These are phyloP conservation scores for Nephrotoma flavescens DNA, from an alignment of 2,888 invertebrate genomes.

Conservation along the genomic window DNA sequence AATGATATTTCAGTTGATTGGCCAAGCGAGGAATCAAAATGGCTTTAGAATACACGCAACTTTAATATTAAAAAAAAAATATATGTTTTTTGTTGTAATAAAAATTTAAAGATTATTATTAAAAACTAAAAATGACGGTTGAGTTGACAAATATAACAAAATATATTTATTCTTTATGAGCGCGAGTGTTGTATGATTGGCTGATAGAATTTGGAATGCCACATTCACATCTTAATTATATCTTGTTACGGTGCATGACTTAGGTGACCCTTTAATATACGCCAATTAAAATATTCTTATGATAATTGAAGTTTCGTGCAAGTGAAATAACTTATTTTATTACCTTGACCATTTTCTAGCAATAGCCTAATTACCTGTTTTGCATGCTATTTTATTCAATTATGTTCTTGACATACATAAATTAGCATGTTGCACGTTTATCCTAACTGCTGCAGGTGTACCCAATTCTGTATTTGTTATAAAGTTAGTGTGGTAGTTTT, in stretches of 20 bases:
- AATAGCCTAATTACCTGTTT: background rate
- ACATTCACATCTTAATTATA: background rate
- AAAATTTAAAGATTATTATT: background rate
- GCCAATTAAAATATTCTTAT: background rate
- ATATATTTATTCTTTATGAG: background rate
- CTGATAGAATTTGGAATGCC: background rate
- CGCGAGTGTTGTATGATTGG: background rate
- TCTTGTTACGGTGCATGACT: background rate
- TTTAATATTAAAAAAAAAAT: background rate
- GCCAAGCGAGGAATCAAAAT: slow-evolving; percentile 29
- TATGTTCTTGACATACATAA: background rate
- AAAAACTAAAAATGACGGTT: background rate
- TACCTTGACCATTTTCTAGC: background rate
- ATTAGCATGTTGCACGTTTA: background rate
- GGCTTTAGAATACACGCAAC: slow-evolving; percentile 13
- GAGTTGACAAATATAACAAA: background rate
- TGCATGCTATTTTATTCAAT: background rate
- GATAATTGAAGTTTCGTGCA: background rate
- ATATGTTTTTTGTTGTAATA: background rate
- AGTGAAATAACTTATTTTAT: background rate
- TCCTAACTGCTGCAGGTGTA: too few species aligned
- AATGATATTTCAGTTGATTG: slow-evolving; percentile 31
- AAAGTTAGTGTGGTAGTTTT: too few species aligned
- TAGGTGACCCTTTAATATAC: background rate
- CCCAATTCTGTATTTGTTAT: too few species aligned